Base-by-base conservation (phyloP, 2,113 vertebrate genomes). In the Oncorhynchus tshawytscha region DNA sequence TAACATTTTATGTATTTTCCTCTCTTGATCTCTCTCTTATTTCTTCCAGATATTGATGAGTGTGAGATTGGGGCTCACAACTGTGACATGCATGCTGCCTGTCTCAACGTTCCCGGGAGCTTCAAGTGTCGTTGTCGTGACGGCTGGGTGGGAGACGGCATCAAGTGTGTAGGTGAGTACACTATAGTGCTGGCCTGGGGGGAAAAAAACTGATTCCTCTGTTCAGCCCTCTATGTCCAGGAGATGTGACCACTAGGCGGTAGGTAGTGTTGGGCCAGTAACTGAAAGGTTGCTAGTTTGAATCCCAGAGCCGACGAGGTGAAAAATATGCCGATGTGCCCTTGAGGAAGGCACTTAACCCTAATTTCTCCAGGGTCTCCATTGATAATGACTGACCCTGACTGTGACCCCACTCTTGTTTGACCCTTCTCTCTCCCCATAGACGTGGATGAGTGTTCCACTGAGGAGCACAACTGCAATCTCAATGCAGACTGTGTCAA, bases 91-190 rank as follows among this genome's bases (percentile, higher is more conserved):
- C 96, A 97, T 0, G 94, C 97, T 0, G 94, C 96, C 69, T 99
- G 96, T 76, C 91, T 97, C 91, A 98, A 99, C 5, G 70, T 96
- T 39, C 97, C 96, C 0, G 96, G 97, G 20, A 99, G 95, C 91
- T 99, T 99, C 88, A 94, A 95, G 75, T 99, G 97, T 89, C 96
- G 95, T 76, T 99, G 97, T 49, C 93, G 91, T 24, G 94, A 95
- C 0, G 96, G 97, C 74, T 99, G 97, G 97, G 82, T 92, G 0
- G 96, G 96, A 25, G 94, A 97, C 0, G 96, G 97, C 67, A 94
- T 97, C 78, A 91, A 95, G 81, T 99, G 97, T 87, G 88, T 93
- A 0, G 96, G 97, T 99, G 87, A 96, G 96, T 93, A 9, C 31
- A 49, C 11, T n/a, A 12, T 6, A 45, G 9, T 22, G 20, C 67